These are phyloP conservation scores for Polypedilum vanderplanki DNA, from an alignment of 1,140 invertebrate species.

Conservation along the genomic window DNA sequence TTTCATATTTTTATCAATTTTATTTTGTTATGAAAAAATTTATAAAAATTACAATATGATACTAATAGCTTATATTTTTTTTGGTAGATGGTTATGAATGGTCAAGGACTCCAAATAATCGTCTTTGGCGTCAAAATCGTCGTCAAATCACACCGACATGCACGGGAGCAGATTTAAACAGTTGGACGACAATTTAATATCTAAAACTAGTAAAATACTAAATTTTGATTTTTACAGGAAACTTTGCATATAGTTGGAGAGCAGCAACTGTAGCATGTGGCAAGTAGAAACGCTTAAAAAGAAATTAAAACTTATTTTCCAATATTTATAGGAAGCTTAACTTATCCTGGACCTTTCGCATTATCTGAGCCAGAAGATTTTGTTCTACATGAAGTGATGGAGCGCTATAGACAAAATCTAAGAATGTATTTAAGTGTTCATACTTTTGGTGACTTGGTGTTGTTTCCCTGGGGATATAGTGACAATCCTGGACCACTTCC, in stretches of 20 bases:
- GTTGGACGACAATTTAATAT: too few relatives aligned
- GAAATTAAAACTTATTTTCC: too few relatives aligned
- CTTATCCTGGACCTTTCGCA: constrained; percentile 54
- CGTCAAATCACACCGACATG: background rate
- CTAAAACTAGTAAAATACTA: too few relatives aligned
- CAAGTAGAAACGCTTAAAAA: constrained; percentile 52
- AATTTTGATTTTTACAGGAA: too few relatives aligned
- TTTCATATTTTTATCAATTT: constrained; percentile 28
- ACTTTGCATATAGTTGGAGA: constrained; percentile 48
- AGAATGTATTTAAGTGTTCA: constrained; percentile 57
- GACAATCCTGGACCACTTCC: background rate
- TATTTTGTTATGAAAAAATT: too few relatives aligned
- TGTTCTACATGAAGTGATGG: background rate
- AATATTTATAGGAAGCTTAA: constrained; percentile 34
- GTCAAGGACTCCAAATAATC: background rate
- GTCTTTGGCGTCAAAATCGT: background rate
- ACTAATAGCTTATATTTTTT: too few relatives aligned
- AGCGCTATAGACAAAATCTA: constrained; percentile 35
- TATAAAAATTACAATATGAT: too few relatives aligned
- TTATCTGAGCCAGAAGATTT: constrained; percentile 64
- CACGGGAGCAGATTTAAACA: constrained; percentile 46
- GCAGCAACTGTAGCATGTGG: constrained; percentile 37
- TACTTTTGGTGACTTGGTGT: constrained; percentile 56
- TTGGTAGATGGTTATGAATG: background rate
- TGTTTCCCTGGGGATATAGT: constrained; percentile 56